phyloP scores from a whole-genome alignment of 2,888 invertebrate genomes.

The Amblyjoppa proteus region DNA sequence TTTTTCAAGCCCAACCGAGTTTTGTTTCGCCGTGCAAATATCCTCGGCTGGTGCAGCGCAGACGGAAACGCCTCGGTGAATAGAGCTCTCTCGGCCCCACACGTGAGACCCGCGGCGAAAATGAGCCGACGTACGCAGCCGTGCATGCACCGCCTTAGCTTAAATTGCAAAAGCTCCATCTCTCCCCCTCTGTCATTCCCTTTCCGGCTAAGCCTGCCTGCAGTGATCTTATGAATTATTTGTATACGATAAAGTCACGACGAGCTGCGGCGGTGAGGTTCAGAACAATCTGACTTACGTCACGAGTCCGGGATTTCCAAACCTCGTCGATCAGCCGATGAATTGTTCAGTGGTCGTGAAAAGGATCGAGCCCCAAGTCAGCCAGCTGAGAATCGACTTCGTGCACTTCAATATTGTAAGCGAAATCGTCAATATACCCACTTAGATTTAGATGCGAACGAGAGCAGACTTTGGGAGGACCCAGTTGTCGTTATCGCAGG shows the following conservation, averaged over 20 bases:
- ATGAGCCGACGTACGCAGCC: slow-evolving; percentile 50
- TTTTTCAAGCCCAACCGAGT: slow-evolving; percentile 74
- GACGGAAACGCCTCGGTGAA: slow-evolving; percentile 59
- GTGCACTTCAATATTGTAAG: slow-evolving; percentile 93
- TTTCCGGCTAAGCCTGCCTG: background rate
- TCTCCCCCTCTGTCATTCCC: slow-evolving; percentile 32
- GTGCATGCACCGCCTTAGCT: background rate
- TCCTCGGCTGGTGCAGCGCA: slow-evolving; percentile 61
- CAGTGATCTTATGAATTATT: slow-evolving; percentile 69
- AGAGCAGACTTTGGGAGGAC: too few relatives aligned
- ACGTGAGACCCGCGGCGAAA: slow-evolving; percentile 44
- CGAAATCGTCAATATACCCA: slow-evolving; percentile 24
- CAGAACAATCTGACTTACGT: slow-evolving; percentile 94
- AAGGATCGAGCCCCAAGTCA: slow-evolving; percentile 92
- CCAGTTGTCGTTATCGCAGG: too few relatives aligned
- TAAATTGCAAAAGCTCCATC: slow-evolving; percentile 45
- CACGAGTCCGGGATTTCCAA: slow-evolving; percentile 93
- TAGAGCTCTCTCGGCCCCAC: slow-evolving; percentile 46
- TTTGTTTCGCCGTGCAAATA: slow-evolving; percentile 75
- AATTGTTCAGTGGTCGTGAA: slow-evolving; percentile 91
- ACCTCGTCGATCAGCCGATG: slow-evolving; percentile 89
- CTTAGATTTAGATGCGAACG: slow-evolving; percentile 25
- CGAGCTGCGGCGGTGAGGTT: slow-evolving; percentile 90
- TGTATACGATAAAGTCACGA: slow-evolving; percentile 87
- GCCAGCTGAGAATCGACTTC: slow-evolving; percentile 94